Base-by-base conservation (phyloP, 1,140 invertebrate genomes). In the Atta cephalotes region DNA sequence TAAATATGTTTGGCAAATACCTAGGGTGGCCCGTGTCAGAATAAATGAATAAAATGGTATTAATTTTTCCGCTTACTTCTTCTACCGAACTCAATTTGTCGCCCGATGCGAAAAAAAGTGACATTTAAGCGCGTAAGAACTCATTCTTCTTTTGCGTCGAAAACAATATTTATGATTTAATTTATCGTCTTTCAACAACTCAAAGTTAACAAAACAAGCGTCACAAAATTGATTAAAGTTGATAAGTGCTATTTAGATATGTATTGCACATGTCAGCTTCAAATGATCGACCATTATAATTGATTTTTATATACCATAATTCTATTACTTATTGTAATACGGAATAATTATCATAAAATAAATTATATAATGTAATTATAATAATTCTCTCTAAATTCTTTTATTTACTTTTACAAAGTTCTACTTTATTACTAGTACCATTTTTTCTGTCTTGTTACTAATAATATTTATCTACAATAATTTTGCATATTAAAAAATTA, bases 1-100 rank as follows among this genome's bases (percentile, higher is more conserved):
- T 91, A 95, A 94, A 95, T 89, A 94, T 58, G 60, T 85, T 72
- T 63, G 86, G 87, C 92, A 94, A 94, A 94, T 93, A 90, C 21
- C 18, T 60, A 31, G 87, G 60, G 74, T 74, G 70, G 74, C 66
- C 39, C 62, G 28, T 86, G 66, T 35, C 45, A 21, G 53, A 58
- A 76, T 77, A 80, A 78, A 90, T 86, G 81, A 90, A 90, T 88
- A 90, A 1, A 90, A 1, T 68, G 28, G 63, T 82, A 90, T 90
- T 90, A 88, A 90, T 90, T 90, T 90, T 53, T 21, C 53, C 21
- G 76, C 56, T 90, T 72, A 31, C 25, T 25, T 25, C 25, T 25
- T 25, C 25, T 39, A 25, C 12, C 21, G 3, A n/a, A 28, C 16
- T 78, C 28, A 21, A 79, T 79, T 66, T 39, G 9, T 28, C 31